Percentiles rank a stretch among this genome's conserved stretches.
phyloP scores from a whole-genome alignment of 2,888 invertebrate species.

The Hoplodrina ambigua region DNA sequence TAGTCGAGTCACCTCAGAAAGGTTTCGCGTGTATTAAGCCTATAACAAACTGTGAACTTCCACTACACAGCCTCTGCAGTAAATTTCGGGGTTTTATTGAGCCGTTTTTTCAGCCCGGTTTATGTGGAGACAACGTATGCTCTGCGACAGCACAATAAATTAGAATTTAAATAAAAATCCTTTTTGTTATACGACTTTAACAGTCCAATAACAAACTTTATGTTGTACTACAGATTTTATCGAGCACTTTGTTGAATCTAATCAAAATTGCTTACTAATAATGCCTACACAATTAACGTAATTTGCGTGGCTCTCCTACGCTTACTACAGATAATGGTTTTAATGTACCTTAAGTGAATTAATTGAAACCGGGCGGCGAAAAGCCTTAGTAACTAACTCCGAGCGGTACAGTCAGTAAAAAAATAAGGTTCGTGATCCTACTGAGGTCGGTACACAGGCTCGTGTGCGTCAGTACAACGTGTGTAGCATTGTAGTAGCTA shows the following conservation, averaged over 20 bases:
- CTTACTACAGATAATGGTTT: conserved; percentile 56
- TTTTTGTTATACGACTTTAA: conserved; percentile 43
- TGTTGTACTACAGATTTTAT: conserved; percentile 32
- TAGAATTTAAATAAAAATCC: conserved; percentile 57
- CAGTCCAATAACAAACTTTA: conserved; percentile 37
- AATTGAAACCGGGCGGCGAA: conserved; percentile 44
- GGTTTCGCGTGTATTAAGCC: conserved; percentile 79
- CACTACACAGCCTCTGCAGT: conserved; percentile 70
- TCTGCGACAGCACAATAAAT: conserved; percentile 58
- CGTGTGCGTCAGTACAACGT: conserved; percentile 24
- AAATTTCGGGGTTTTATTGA: conserved; percentile 76
- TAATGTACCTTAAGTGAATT: conserved; percentile 57
- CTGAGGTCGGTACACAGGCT: conserved; percentile 22
- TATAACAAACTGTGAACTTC: conserved; percentile 77
- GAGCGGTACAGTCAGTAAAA: conserved; percentile 36
- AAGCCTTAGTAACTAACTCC: conserved; percentile 27
- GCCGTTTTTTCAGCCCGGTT: conserved; percentile 68
- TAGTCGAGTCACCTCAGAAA: conserved; percentile 74
- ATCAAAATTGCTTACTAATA: conserved; percentile 55
- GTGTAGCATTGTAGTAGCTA: conserved; percentile 64
- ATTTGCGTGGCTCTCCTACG: conserved; percentile 49
- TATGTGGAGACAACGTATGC: conserved; percentile 67
- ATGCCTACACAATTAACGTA: conserved; percentile 55
- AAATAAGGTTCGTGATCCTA: conserved; percentile 24
- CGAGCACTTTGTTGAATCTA: conserved; percentile 44